A percentile compares a stretch with the other conserved stretches of the same genome.
These are phyloP conservation scores for Canis aureus DNA, from an alignment of 2,113 vertebrate genomes.

Conservation along the genomic window DNA sequence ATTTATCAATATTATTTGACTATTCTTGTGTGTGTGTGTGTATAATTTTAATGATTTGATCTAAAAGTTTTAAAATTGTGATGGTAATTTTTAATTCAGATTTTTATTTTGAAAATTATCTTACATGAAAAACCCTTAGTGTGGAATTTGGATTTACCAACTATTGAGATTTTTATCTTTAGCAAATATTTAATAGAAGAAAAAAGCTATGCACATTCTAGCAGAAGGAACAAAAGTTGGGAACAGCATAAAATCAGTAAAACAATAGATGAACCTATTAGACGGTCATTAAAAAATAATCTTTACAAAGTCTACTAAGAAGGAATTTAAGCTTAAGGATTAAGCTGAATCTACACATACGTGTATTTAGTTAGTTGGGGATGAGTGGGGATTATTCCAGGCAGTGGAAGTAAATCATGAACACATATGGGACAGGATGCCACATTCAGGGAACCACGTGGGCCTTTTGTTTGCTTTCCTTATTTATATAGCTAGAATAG, in stretches of 20 bases:
- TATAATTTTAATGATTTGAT: neutral
- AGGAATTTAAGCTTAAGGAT: neutral
- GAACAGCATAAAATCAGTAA: neutral
- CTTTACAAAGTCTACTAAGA: neutral
- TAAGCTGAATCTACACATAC: neutral
- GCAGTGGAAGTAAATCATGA: neutral
- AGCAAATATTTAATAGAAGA: neutral
- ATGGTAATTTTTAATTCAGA: neutral
- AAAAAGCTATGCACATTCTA: neutral
- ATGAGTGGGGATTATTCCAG: neutral
- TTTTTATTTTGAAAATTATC: neutral
- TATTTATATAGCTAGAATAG: neutral
- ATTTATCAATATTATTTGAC: neutral
- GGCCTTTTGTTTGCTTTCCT: neutral
- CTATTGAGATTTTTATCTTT: conserved; percentile 18
- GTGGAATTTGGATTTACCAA: neutral
- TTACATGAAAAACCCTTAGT: neutral
- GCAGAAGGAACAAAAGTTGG: neutral
- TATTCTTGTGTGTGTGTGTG: neutral
- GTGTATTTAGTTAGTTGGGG: neutral
- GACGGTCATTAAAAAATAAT: neutral
- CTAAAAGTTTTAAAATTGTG: neutral
- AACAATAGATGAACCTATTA: neutral
- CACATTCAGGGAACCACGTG: neutral
- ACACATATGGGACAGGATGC: neutral